Evolutionary conservation across 2,113 vertebrate genomes (phyloP).

Genomic region (Peromyscus maniculatus): DNA sequence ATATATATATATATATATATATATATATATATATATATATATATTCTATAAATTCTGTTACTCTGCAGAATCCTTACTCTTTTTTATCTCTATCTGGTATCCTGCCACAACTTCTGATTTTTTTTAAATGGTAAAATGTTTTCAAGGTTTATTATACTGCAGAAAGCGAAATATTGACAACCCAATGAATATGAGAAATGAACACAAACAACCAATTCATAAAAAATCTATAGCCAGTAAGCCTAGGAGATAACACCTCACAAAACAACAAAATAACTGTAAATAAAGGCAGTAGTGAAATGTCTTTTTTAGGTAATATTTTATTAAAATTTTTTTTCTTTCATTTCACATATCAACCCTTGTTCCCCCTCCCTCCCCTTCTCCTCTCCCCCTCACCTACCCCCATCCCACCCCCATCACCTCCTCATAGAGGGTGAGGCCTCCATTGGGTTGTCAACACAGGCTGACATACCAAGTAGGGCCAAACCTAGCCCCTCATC

Average conservation of each 20-base stretch:
- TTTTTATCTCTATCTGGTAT: neutral
- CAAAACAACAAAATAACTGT: neutral
- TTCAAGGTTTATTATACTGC: neutral
- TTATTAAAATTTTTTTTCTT: no score
- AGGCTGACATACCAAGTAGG: no score
- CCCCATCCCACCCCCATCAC: no score
- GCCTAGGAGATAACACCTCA: neutral
- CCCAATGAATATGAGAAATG: constrained; percentile 16
- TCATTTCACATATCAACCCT: no score
- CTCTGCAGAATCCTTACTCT: neutral
- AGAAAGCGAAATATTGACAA: constrained; percentile 22
- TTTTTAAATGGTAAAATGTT: constrained; percentile 10
- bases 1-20: neutral
- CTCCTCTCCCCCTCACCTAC: no score
- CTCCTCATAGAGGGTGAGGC: no score
- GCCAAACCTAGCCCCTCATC: no score
- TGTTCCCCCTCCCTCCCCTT: no score
- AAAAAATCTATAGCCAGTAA: constrained; percentile 30
- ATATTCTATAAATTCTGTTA: neutral
- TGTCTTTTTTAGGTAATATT: neutral
- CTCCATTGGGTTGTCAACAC: no score
- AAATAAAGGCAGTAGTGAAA: neutral
- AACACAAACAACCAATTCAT: constrained; percentile 20
- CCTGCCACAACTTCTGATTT: neutral
- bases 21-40: no score